Conservation (phyloP, 2,113 vertebrate genomes). For the Desmodus rotundus region DNA sequence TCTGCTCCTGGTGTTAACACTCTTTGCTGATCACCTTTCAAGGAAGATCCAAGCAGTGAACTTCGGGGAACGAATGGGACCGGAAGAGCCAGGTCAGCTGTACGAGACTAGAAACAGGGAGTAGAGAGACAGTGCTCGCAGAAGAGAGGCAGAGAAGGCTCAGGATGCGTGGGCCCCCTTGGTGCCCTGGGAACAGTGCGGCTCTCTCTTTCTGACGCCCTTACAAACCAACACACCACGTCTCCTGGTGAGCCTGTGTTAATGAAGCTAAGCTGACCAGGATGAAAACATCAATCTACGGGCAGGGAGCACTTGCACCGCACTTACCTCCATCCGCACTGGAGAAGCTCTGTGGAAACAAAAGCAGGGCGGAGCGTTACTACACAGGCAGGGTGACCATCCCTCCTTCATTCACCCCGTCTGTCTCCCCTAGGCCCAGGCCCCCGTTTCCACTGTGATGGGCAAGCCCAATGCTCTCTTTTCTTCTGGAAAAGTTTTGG, state of each 20-base stretch:
- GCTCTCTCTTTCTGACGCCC: not conserved
- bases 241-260: not conserved
- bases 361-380: conserved; percentile 66
- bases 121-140: not conserved
- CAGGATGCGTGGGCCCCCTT: not conserved
- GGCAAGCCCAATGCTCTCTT: not conserved
- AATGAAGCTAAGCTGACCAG: not conserved
- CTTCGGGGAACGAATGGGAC: not conserved
- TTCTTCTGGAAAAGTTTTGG: not conserved
- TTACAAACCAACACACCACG: not conserved
- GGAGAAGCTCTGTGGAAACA: conserved; percentile 90
- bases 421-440: not conserved
- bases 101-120: not conserved
- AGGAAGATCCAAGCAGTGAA: not conserved
- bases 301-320: conserved; percentile 81
- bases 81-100: not conserved
- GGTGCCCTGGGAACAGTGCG: too few species aligned
- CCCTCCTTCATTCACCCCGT: not conserved
- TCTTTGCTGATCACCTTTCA: not conserved
- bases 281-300: not conserved
- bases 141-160: not conserved
- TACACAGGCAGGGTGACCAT: rapidly evolving
- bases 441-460: not conserved
- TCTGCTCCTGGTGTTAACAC: not conserved
- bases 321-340: conserved; percentile 90